A percentile compares a stretch with the other conserved stretches of the same genome.
Evolutionary conservation across 2,113 vertebrate genomes (phyloP).

Genomic region (Romanogobio albipinnatus): DNA sequence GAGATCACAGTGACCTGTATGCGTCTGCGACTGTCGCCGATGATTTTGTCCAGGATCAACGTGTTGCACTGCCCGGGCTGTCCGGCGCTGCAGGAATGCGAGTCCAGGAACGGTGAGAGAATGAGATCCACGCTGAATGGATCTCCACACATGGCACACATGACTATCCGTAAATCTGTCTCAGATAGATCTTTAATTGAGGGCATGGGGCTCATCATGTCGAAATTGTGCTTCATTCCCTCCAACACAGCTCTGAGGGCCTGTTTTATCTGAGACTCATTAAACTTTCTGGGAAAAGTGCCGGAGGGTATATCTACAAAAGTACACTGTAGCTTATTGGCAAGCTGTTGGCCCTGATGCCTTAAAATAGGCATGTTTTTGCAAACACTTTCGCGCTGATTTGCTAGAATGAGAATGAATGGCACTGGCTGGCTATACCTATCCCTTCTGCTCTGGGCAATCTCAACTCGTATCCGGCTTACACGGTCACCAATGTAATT

Average conservation of each 20-base stretch:
- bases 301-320: conserved; percentile 93
- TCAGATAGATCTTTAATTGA: conserved; percentile 95
- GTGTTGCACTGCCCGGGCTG: conserved; percentile 95
- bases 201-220: conserved; percentile 88
- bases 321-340: conserved; percentile 97
- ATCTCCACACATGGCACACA: conserved; percentile 99
- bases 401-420: conserved; percentile 94
- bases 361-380: conserved; percentile 96
- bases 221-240: conserved; percentile 92
- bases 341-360: conserved; percentile 96
- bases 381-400: conserved; percentile 90
- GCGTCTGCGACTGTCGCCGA: conserved; percentile 89
- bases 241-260: conserved; percentile 92
- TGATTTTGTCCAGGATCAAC: conserved; percentile 96
- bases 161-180: conserved; percentile 94
- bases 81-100: conserved; percentile 93
- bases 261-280: conserved; percentile 95
- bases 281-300: conserved; percentile 94
- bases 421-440: conserved; percentile 88
- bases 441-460: conserved; percentile 89
- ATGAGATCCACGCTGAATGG: conserved; percentile 98
- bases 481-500: conserved; percentile 95
- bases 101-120: conserved; percentile 96
- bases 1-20: conserved; percentile 97
- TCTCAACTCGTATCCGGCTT: conserved; percentile 91